Base-by-base conservation (phyloP, 2,888 invertebrate species). In the Xanthorhoe spadicearia region DNA sequence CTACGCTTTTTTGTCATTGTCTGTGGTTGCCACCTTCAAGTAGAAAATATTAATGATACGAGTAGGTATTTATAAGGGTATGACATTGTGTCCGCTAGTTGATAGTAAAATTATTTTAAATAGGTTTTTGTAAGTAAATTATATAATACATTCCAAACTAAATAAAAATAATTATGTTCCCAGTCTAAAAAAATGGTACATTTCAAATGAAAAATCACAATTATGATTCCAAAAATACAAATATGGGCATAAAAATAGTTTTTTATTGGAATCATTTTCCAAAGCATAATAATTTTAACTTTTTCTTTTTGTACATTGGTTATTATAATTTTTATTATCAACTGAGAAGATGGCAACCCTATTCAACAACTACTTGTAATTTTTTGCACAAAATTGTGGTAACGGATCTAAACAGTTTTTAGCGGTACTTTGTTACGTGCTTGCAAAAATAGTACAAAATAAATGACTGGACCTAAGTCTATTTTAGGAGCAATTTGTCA, bases 21-120 rank as follows among this genome's bases (percentile, higher is more conserved):
- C 15, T 52, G 58, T 50, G 7, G 49, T 57, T 57, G 13, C 32
- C 28, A 18, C 15, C 13, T 19, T n/a, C 23, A 13, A 43, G 38
- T 43, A 1, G 3, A 43, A 13, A 2, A 43, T 4, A 2, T 13
- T 13, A 13, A 43, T 43, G 38, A 13, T 43, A 13, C 13, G n/a
- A n/a, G n/a, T n/a, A 13, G 13, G 2, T 43, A 43, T 13, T n/a
- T n/a, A n/a, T n/a, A n/a, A 43, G 38, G 10, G 13, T 43, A 13
- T 32, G 8, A 32, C 5, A 32, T 32, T 32, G 1, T 7, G 32
- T 6, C n/a, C n/a, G n/a, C n/a, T n/a, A n/a, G n/a, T n/a, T n/a
- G n/a, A n/a, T n/a, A n/a, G n/a, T n/a, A n/a, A n/a, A n/a, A n/a
- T n/a, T n/a, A n/a, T n/a, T n/a, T n/a, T n/a, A n/a, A n/a, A n/a